Conservation (phyloP, 2,113 vertebrate species). For the Hemicordylus capensis region DNA sequence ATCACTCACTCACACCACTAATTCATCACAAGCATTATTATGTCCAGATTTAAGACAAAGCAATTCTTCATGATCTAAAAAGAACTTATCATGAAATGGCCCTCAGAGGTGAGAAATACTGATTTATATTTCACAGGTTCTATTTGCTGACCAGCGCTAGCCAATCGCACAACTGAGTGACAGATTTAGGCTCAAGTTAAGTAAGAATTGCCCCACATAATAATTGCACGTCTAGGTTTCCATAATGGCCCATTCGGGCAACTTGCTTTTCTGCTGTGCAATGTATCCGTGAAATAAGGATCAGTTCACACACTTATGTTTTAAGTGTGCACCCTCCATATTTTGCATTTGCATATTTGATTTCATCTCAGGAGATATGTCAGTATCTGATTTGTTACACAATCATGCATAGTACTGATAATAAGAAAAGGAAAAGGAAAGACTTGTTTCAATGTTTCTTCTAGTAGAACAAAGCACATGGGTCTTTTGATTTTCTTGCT, state of each 20-base stretch:
- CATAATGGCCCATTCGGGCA: too few relatives aligned
- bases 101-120: neutral
- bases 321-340: too few relatives aligned
- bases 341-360: slow-evolving; percentile 7
- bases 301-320: too few relatives aligned
- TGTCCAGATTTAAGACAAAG: neutral
- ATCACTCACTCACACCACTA: neutral
- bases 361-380: neutral
- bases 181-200: too few relatives aligned
- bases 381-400: slow-evolving; percentile 28
- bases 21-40: neutral
- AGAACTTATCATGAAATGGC: neutral
- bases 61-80: too few relatives aligned
- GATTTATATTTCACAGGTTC: neutral
- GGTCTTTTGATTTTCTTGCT: neutral
- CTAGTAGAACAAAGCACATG: slow-evolving; percentile 2
- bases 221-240: too few relatives aligned
- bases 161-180: too few relatives aligned
- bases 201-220: too few relatives aligned
- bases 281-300: too few relatives aligned
- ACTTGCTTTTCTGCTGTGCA: too few relatives aligned
- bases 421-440: neutral
- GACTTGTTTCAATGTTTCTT: neutral
- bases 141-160: neutral
- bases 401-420: neutral